A percentile compares a stretch with the other conserved stretches of the same genome.
Evolutionary conservation across 2,113 vertebrate species (phyloP).

Genomic region (Actinemys pallida): DNA sequence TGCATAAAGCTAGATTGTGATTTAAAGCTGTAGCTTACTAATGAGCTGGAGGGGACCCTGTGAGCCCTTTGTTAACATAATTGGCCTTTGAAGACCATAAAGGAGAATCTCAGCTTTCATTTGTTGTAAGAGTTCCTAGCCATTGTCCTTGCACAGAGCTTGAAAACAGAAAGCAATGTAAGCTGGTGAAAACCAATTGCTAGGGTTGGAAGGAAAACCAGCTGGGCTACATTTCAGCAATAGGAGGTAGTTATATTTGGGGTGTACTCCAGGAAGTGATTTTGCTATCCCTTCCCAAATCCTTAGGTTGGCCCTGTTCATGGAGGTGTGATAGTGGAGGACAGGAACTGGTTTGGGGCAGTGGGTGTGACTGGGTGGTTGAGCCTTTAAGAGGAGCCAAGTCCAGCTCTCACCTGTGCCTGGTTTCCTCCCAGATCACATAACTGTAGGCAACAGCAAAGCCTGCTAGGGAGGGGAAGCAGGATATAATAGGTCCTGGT

Average conservation of each 20-base stretch:
- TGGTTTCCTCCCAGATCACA: neutral
- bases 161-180: neutral
- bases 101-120: neutral
- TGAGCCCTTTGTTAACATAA: neutral
- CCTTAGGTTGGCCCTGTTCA: accelerated
- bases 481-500: neutral
- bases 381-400: neutral
- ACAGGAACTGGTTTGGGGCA: neutral
- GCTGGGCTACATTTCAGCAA: neutral
- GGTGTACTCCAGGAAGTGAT: neutral
- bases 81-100: neutral
- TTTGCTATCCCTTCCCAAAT: neutral
- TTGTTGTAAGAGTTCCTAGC: neutral
- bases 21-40: neutral
- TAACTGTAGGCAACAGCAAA: neutral
- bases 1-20: neutral
- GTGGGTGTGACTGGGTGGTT: neutral
- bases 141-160: neutral
- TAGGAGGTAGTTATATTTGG: neutral
- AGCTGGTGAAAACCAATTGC: neutral
- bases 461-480: neutral
- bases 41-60: neutral
- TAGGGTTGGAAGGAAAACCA: neutral
- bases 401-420: neutral
- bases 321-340: neutral